Evolutionary conservation across 2,113 vertebrate genomes (phyloP).

Genomic region (Petrocephalus microphthalmus): DNA sequence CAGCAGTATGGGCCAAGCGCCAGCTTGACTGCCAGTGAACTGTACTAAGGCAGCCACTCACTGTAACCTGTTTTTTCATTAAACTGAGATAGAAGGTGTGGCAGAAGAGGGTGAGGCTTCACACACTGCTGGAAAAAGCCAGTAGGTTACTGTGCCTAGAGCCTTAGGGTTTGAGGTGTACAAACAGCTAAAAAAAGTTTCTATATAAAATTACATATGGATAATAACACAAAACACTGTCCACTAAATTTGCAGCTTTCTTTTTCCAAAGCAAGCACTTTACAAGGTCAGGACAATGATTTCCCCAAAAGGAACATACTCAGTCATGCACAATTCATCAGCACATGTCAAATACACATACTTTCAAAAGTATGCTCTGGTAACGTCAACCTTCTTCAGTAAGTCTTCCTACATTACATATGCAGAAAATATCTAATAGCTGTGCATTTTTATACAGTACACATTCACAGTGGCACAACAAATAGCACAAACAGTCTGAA

Average conservation of each 20-base stretch:
- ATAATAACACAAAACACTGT: background rate
- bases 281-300: background rate
- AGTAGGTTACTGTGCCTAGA: background rate
- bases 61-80: background rate
- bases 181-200: no score
- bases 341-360: background rate
- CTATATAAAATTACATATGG: no score
- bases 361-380: background rate
- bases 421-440: background rate
- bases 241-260: background rate
- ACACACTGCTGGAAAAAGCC: background rate
- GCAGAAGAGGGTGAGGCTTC: background rate
- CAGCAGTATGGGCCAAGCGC: background rate
- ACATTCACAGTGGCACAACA: background rate
- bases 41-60: background rate
- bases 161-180: background rate
- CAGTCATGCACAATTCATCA: background rate
- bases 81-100: background rate
- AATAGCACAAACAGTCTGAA: background rate
- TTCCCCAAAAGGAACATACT: background rate
- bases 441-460: background rate
- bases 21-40: background rate
- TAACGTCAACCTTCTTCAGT: background rate
- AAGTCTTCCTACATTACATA: background rate
- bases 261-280: background rate